Conservation (phyloP, 1,140 invertebrate species). For the Saccostrea glomerata region DNA sequence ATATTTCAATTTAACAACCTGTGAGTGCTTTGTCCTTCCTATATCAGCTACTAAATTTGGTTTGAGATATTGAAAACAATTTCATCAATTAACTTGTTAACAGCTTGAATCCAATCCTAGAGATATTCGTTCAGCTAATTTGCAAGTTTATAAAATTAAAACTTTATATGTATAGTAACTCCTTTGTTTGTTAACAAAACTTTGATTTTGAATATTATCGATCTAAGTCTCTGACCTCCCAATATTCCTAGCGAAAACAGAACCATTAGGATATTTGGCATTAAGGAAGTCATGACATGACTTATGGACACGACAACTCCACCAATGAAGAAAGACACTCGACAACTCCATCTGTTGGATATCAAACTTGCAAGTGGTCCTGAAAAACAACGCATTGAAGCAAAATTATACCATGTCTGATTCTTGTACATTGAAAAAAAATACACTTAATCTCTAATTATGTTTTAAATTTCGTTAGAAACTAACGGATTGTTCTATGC, state of each 20-base stretch:
- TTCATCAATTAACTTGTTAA: too few relatives aligned
- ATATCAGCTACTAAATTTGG: too few relatives aligned
- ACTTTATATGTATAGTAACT: neutral
- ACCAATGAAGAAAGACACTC: neutral
- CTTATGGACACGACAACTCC: slow-evolving; percentile 3
- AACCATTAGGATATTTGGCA: slow-evolving; percentile 11
- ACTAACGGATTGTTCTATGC: too few relatives aligned
- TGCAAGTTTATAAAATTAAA: neutral
- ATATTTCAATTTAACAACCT: neutral
- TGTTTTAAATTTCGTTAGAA: too few relatives aligned
- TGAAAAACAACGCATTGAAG: neutral
- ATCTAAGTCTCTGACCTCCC: slow-evolving; percentile 4
- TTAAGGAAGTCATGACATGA: slow-evolving; percentile 9
- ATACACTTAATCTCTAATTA: too few relatives aligned
- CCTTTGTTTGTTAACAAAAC: too few relatives aligned
- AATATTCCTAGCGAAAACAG: slow-evolving; percentile 28
- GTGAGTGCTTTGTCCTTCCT: neutral
- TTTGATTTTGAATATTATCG: too few relatives aligned
- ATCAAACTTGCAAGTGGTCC: slow-evolving; percentile 36
- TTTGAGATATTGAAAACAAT: too few relatives aligned
- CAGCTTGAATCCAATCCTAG: too few relatives aligned
- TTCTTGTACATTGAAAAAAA: neutral
- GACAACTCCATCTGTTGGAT: slow-evolving; percentile 43
- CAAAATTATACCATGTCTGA: neutral
- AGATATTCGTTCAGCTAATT: too few relatives aligned